A percentile compares a stretch with the other conserved stretches of the same genome.
Evolutionary conservation across 2,797 vertebrate genomes (phyloP).

Genomic region (Sardinella longiceps): DNA sequence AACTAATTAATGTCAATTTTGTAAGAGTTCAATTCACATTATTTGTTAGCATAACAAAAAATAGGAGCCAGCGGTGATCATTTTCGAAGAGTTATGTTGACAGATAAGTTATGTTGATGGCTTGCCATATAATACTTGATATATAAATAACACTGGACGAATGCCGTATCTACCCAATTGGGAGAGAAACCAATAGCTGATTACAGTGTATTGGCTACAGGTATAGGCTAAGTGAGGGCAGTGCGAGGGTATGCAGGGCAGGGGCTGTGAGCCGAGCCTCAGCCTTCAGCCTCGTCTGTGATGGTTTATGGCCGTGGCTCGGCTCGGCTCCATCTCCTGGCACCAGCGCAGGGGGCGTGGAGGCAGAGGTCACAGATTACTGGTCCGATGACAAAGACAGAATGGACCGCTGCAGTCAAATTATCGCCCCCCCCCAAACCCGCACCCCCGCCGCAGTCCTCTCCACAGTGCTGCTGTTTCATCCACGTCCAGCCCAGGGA

Average conservation of each 20-base stretch:
- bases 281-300: not conserved
- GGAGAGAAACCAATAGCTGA: not conserved
- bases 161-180: not conserved
- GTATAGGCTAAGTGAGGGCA: not conserved
- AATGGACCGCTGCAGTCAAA: not conserved
- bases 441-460: conserved; percentile 5
- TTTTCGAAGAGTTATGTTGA: too few species aligned
- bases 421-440: not conserved
- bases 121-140: too few species aligned
- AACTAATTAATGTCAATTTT: too few species aligned
- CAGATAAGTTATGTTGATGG: too few species aligned
- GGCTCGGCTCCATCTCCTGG: not conserved
- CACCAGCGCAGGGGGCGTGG: not conserved
- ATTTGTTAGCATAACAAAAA: too few species aligned
- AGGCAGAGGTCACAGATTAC: conserved; percentile 28
- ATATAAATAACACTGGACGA: too few species aligned
- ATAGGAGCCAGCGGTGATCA: too few species aligned
- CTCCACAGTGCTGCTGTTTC: conserved; percentile 15
- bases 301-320: not conserved
- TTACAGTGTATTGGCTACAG: not conserved
- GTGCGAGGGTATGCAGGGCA: not conserved
- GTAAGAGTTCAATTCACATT: too few species aligned
- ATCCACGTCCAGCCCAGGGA: conserved; percentile 32
- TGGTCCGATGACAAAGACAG: conserved; percentile 7
- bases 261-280: not conserved